phyloP scores from a whole-genome alignment of 2,113 vertebrate species.

The Pelmatolapia mariae region DNA sequence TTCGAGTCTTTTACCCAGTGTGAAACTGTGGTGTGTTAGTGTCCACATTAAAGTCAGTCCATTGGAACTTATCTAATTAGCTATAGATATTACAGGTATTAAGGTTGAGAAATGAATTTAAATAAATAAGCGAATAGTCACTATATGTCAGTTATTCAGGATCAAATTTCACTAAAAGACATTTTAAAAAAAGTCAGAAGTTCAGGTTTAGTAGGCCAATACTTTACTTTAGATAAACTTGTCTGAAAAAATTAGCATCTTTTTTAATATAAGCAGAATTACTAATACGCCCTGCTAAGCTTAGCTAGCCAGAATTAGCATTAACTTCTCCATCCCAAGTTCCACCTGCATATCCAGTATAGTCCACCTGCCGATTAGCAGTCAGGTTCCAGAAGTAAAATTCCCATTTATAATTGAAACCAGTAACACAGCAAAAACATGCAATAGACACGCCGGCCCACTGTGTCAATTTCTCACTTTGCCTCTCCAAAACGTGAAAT shows the following conservation, averaged over 20 bases:
- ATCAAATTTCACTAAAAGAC: background rate
- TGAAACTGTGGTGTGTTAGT: background rate
- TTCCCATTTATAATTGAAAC: background rate
- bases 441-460: background rate
- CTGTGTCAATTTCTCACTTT: background rate
- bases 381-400: background rate
- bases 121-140: background rate
- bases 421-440: background rate
- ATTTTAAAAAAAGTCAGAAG: fast-evolving
- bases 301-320: background rate
- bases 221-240: background rate
- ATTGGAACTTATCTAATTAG: background rate
- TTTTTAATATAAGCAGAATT: background rate
- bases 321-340: background rate
- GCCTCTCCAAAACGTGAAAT: background rate
- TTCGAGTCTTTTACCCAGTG: background rate
- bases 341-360: background rate
- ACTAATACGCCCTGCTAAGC: background rate
- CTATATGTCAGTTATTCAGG: background rate
- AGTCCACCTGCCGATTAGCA: background rate
- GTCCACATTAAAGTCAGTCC: background rate
- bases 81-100: background rate
- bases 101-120: background rate
- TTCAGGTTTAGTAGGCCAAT: background rate
- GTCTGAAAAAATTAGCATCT: background rate